Evolutionary conservation across 1,140 invertebrate genomes (phyloP).

Genomic region (Holcopasites calliopsidis): DNA sequence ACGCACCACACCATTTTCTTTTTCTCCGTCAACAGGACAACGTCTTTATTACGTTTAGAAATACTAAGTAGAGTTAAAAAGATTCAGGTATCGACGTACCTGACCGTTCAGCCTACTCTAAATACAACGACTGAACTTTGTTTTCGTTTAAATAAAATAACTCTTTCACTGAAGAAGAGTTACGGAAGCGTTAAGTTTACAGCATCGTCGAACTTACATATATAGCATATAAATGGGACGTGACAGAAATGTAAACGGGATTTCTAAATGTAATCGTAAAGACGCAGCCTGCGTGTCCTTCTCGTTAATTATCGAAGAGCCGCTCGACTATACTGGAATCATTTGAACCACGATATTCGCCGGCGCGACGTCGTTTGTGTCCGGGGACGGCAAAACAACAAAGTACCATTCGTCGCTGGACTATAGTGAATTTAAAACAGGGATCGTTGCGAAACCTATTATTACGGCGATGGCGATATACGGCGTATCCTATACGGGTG

Average conservation of each 20-base stretch:
- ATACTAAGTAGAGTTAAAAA: constrained; percentile 47
- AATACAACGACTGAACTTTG: constrained; percentile 36
- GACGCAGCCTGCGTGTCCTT: constrained; percentile 61
- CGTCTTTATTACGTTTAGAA: constrained; percentile 68
- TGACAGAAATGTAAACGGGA: constrained; percentile 51
- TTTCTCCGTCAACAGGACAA: too few relatives aligned
- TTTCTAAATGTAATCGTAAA: constrained; percentile 68
- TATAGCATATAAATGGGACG: constrained; percentile 1
- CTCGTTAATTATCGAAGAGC: constrained; percentile 38
- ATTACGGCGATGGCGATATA: constrained; percentile 42
- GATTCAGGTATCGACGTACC: constrained; percentile 56
- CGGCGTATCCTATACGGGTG: constrained; percentile 52
- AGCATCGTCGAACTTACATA: constrained; percentile 21
- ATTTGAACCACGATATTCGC: constrained; percentile 56
- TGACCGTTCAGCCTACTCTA: constrained; percentile 33
- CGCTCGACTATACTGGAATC: constrained; percentile 45
- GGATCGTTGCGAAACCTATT: constrained; percentile 50
- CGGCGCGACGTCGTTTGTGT: constrained; percentile 62
- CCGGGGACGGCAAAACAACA: constrained; percentile 77
- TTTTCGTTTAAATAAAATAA: constrained; percentile 49
- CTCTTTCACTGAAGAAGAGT: constrained; percentile 14
- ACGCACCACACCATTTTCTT: constrained; percentile 53
- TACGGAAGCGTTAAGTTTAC: constrained; percentile 21
- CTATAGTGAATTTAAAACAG: constrained; percentile 65
- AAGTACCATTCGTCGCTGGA: constrained; percentile 78